Percentiles rank a stretch among this genome's conserved stretches.
Conservation (phyloP, 2,888 invertebrate species). For the Plagiodera versicolora region DNA sequence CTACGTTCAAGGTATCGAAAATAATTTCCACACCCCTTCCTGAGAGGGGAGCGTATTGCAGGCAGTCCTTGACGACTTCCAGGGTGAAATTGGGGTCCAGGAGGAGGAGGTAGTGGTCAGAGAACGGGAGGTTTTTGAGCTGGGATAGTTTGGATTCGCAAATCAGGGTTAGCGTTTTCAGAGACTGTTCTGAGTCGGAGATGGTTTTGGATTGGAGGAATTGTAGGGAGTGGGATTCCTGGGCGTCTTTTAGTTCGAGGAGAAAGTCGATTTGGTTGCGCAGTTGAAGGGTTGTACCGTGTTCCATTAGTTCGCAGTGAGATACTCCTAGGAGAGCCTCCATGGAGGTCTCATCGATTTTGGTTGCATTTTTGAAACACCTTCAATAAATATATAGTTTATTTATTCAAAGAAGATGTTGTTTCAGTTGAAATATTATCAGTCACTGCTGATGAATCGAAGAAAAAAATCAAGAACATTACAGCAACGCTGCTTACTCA, state of each 20-base stretch:
- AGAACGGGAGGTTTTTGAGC: constrained; percentile 65
- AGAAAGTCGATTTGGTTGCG: constrained; percentile 86
- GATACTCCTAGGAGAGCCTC: constrained; percentile 80
- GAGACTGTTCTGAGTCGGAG: constrained; percentile 59
- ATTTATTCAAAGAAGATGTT: neutral
- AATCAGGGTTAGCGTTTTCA: constrained; percentile 66
- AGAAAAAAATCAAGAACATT: no score
- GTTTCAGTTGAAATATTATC: no score
- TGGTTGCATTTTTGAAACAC: constrained; percentile 65
- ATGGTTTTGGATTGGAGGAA: constrained; percentile 70
- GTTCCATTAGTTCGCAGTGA: constrained; percentile 76
- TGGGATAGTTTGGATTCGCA: constrained; percentile 59
- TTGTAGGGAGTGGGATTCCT: constrained; percentile 66
- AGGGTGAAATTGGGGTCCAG: constrained; percentile 87
- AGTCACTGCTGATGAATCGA: no score
- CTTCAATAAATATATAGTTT: constrained; percentile 1
- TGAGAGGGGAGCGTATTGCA: constrained; percentile 67
- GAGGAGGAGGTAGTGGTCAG: constrained; percentile 70
- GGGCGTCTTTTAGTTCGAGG: constrained; percentile 74
- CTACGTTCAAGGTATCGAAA: constrained; percentile 62
- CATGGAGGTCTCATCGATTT: constrained; percentile 81
- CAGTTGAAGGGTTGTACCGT: constrained; percentile 72
- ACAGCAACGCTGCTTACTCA: no score
- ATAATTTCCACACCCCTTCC: constrained; percentile 14
- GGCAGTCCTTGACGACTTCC: constrained; percentile 74